Conservation (phyloP, 1,140 invertebrate genomes). For the Charaxes varanes region DNA sequence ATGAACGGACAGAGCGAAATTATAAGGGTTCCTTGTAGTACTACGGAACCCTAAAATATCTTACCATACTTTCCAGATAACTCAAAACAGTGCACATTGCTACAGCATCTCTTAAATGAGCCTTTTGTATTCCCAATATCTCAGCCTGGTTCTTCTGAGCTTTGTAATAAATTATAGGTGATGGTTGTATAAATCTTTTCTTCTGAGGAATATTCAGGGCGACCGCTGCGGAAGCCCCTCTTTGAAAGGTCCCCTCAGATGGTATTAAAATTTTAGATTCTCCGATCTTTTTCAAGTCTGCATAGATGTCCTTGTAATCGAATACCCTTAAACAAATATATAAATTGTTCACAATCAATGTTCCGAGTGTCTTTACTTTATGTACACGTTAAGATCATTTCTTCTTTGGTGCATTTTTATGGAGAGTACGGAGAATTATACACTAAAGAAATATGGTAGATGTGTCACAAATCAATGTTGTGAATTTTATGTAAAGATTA, state of each 20-base stretch:
- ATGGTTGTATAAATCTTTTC: slow-evolving; percentile 77
- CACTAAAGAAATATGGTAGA: not conserved
- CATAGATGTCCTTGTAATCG: slow-evolving; percentile 81
- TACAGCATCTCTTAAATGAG: slow-evolving; percentile 89
- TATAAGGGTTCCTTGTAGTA: not conserved
- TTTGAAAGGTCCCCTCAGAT: slow-evolving; percentile 79
- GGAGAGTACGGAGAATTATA: no score
- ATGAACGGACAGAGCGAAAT: no score
- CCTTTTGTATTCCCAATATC: slow-evolving; percentile 89
- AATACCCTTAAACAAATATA: slow-evolving; percentile 73
- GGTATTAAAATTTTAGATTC: slow-evolving; percentile 82
- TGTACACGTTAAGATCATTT: no score
- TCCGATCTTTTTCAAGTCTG: slow-evolving; percentile 80
- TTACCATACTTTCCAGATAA: slow-evolving; percentile 81
- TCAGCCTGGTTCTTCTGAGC: slow-evolving; percentile 91
- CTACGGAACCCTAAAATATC: slow-evolving; percentile 1
- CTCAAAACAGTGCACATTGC: slow-evolving; percentile 93
- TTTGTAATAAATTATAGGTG: slow-evolving; percentile 87
- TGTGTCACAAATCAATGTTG: no score
- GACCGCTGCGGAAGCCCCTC: slow-evolving; percentile 86
- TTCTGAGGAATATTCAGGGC: slow-evolving; percentile 77
- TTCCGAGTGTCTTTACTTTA: no score
- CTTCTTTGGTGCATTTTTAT: no score
- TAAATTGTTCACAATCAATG: no score
- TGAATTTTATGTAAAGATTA: no score